phyloP scores from a whole-genome alignment of 2,888 invertebrate genomes.

The Eupithecia tripunctaria region DNA sequence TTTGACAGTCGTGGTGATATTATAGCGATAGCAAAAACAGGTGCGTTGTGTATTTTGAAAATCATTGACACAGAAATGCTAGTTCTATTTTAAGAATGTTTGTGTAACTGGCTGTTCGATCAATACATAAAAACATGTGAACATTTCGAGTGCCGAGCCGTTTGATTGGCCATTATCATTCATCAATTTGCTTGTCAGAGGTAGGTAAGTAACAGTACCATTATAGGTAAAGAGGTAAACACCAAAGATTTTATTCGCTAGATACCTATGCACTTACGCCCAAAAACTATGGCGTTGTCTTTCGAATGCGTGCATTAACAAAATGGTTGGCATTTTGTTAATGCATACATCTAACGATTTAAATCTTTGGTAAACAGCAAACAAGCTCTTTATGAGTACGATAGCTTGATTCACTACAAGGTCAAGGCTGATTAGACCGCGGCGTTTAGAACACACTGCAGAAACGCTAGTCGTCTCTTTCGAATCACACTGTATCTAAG shows the following conservation, averaged over 20 bases:
- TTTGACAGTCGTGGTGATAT: background rate
- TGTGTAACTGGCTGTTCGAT: background rate
- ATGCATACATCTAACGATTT: no score
- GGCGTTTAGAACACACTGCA: conserved; percentile 49
- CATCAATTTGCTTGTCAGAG: background rate
- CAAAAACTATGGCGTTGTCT: no score
- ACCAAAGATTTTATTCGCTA: no score
- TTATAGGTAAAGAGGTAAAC: conserved; percentile 1
- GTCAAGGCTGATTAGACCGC: conserved; percentile 73
- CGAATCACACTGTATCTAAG: conserved; percentile 39
- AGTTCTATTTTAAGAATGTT: background rate
- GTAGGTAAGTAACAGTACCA: background rate
- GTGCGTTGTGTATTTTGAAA: background rate
- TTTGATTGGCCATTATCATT: conserved; percentile 1
- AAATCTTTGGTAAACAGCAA: no score
- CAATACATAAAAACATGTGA: background rate
- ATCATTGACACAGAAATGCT: background rate
- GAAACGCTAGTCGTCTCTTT: conserved; percentile 58
- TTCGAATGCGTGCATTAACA: no score
- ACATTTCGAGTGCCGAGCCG: background rate
- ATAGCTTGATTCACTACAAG: conserved; percentile 71
- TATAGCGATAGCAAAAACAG: background rate
- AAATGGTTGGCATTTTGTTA: no score
- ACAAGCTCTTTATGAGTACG: conserved; percentile 54
- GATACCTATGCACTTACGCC: no score